A percentile compares a stretch with the other conserved stretches of the same genome.
phyloP scores from a whole-genome alignment of 2,888 invertebrate species.

The Meloe dianella region DNA sequence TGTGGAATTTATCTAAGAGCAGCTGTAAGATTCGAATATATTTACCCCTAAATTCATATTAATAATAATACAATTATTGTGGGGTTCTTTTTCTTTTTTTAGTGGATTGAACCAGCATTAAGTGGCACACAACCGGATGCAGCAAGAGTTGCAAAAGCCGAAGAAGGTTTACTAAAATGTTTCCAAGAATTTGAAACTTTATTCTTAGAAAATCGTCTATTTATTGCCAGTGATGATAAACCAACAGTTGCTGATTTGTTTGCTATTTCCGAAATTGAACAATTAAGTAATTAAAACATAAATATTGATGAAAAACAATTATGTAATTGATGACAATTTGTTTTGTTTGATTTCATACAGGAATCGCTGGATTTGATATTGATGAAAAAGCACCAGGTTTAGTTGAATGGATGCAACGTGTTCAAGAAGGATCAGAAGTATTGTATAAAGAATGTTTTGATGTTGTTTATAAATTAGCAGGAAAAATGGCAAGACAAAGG shows the following conservation, averaged over 20 bases:
- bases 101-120: constrained; percentile 63
- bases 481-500: neutral
- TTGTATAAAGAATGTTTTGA: constrained; percentile 68
- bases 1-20: constrained; percentile 66
- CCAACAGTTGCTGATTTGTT: constrained; percentile 77
- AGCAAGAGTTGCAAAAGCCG: constrained; percentile 55
- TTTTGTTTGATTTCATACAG: constrained; percentile 58
- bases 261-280: constrained; percentile 79
- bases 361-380: constrained; percentile 72
- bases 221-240: constrained; percentile 66
- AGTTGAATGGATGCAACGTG: constrained; percentile 69
- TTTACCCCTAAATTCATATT: too few species aligned
- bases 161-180: constrained; percentile 35
- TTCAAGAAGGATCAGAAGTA: constrained; percentile 66
- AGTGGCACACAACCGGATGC: constrained; percentile 59
- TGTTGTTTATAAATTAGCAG: constrained; percentile 47
- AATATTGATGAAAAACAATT: constrained; percentile 46
- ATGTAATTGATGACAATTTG: too few species aligned
- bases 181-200: constrained; percentile 61
- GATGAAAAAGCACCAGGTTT: constrained; percentile 66
- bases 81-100: constrained; percentile 41
- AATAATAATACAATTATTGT: too few species aligned
- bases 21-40: constrained; percentile 59
- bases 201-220: constrained; percentile 60
- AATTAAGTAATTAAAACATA: constrained; percentile 64